Evolutionary conservation across 2,888 invertebrate genomes (phyloP).

Genomic region (Sinelater perroti): DNA sequence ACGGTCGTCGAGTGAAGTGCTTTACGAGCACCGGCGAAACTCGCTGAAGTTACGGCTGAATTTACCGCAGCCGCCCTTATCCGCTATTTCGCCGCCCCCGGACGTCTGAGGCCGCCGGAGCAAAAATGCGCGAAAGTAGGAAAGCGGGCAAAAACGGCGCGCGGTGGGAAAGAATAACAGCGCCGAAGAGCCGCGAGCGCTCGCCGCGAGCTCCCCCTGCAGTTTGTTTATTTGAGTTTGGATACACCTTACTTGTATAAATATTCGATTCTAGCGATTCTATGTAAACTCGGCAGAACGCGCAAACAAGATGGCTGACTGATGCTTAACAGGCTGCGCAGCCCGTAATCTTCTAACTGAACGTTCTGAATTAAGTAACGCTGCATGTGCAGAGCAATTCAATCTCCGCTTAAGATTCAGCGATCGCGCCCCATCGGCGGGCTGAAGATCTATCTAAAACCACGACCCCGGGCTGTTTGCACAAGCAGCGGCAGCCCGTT

Average conservation of each 20-base stretch:
- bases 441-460: neutral
- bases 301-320: constrained; percentile 15
- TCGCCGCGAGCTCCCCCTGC: constrained; percentile 3
- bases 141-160: constrained; percentile 19
- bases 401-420: neutral
- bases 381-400: constrained; percentile 5
- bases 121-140: constrained; percentile 20
- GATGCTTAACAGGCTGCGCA: no score
- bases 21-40: constrained; percentile 26
- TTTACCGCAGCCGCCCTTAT: constrained; percentile 17
- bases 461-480: constrained; percentile 4
- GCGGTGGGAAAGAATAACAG: constrained; percentile 16
- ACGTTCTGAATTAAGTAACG: no score
- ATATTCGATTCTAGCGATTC: constrained; percentile 15
- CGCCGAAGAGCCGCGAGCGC: no score
- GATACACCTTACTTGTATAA: constrained; percentile 14
- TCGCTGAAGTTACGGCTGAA: constrained; percentile 14
- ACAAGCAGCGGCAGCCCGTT: neutral
- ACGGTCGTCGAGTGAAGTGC: constrained; percentile 35
- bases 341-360: no score
- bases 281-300: constrained; percentile 15
- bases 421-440: neutral
- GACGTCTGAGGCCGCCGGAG: constrained; percentile 13
- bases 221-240: constrained; percentile 13
- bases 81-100: constrained; percentile 11